Evolutionary conservation across 2,888 invertebrate genomes (phyloP).

Genomic region (Drosophila austrosaltans): DNA sequence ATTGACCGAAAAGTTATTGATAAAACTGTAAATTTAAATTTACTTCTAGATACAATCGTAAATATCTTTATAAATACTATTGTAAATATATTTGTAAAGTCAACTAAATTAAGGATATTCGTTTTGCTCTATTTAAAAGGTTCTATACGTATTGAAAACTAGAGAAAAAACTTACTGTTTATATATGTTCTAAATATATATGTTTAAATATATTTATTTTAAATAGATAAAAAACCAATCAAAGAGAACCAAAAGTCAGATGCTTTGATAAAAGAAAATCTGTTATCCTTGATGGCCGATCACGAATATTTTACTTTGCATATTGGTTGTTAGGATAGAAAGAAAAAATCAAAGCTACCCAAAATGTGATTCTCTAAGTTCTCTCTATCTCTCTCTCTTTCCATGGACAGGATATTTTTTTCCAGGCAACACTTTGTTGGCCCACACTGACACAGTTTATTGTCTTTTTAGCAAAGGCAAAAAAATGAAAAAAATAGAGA

Average conservation of each 20-base stretch:
- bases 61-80: too few relatives aligned
- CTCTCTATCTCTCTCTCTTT: conserved; percentile 24
- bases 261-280: not conserved
- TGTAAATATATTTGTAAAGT: too few relatives aligned
- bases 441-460: conserved; percentile 66
- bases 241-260: not conserved
- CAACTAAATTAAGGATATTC: too few relatives aligned
- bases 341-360: not conserved
- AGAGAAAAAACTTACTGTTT: too few relatives aligned
- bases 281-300: not conserved
- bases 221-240: too few relatives aligned
- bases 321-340: not conserved
- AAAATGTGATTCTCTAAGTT: not conserved
- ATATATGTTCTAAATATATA: too few relatives aligned
- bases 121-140: too few relatives aligned
- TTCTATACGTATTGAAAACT: too few relatives aligned
- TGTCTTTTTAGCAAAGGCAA: conserved; percentile 65
- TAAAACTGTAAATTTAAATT: too few relatives aligned
- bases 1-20: too few relatives aligned
- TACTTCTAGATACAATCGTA: too few relatives aligned
- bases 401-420: conserved; percentile 23
- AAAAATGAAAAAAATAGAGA: not conserved
- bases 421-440: conserved; percentile 33
- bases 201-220: too few relatives aligned
- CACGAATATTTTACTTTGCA: not conserved